Conservation (phyloP, 2,797 vertebrate genomes). For the Falco peregrinus region DNA sequence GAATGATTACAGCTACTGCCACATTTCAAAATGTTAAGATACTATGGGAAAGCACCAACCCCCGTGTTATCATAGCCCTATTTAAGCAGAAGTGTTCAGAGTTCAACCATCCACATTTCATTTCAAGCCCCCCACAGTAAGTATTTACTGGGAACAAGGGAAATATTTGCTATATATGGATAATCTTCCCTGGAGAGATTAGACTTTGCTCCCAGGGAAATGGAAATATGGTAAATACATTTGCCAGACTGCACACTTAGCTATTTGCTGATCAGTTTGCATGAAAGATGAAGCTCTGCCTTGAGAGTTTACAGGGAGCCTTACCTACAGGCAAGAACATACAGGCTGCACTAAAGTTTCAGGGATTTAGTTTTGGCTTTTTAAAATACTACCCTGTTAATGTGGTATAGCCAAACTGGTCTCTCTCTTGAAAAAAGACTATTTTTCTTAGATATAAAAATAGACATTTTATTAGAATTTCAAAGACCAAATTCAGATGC, state of each 20-base stretch:
- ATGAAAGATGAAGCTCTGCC: neutral
- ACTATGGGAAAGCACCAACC: neutral
- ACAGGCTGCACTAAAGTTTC: neutral
- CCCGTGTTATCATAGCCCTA: neutral
- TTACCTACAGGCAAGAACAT: neutral
- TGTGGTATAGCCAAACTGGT: neutral
- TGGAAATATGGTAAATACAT: neutral
- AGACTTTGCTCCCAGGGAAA: neutral
- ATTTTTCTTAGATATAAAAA: neutral
- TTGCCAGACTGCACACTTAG: neutral
- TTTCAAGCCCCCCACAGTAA: neutral
- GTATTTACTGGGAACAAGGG: neutral
- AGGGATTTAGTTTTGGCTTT: neutral
- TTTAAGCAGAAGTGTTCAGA: neutral
- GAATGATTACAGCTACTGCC: neutral
- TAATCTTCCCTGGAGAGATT: neutral
- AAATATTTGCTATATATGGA: neutral
- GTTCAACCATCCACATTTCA: neutral
- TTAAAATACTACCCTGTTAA: neutral
- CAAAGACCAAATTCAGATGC: neutral
- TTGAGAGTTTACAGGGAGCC: neutral
- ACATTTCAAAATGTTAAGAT: neutral
- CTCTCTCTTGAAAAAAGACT: neutral
- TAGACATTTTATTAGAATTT: neutral
- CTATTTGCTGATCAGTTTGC: neutral